Evolutionary conservation across 2,888 invertebrate species (phyloP).

Genomic region (Zaprionus bogoriensis): DNA sequence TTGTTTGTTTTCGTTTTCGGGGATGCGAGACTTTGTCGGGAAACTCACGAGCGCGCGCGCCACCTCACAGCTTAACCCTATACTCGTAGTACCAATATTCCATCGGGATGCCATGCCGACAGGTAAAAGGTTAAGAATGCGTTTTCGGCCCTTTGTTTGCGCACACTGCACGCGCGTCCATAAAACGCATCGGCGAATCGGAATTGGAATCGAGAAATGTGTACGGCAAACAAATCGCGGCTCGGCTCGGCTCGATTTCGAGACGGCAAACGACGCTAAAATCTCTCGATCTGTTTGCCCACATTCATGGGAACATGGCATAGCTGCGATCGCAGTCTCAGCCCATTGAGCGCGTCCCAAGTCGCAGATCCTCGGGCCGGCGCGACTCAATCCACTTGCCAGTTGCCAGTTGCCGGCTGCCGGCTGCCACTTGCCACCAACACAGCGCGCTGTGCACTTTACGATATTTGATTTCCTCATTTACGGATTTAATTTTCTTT

Average conservation of each 20-base stretch:
- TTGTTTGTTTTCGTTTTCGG: constrained; percentile 60
- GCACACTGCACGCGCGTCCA: constrained; percentile 69
- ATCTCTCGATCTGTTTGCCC: constrained; percentile 66
- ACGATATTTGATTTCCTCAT: constrained; percentile 82
- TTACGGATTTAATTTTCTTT: constrained; percentile 81
- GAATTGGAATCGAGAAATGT: constrained; percentile 65
- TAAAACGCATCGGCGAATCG: constrained; percentile 79
- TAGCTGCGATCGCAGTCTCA: too few relatives aligned
- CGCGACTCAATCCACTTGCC: constrained; percentile 12
- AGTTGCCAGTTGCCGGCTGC: background rate
- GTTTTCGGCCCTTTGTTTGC: constrained; percentile 66
- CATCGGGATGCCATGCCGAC: too few relatives aligned
- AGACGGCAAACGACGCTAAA: constrained; percentile 68
- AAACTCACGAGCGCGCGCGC: constrained; percentile 60
- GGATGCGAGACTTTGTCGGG: constrained; percentile 9
- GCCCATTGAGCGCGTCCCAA: constrained; percentile 49
- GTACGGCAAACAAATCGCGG: constrained; percentile 61
- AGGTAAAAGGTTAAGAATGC: constrained; percentile 74
- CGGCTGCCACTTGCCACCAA: constrained; percentile 53
- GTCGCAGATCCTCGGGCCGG: constrained; percentile 28
- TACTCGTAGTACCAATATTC: too few relatives aligned
- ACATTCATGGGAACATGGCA: constrained; percentile 73
- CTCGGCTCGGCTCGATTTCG: constrained; percentile 6
- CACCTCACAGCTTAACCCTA: constrained; percentile 63
- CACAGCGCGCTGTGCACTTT: constrained; percentile 75